These are phyloP conservation scores for Austrofundulus limnaeus DNA, from an alignment of 2,113 vertebrate species.

Conservation along the genomic window DNA sequence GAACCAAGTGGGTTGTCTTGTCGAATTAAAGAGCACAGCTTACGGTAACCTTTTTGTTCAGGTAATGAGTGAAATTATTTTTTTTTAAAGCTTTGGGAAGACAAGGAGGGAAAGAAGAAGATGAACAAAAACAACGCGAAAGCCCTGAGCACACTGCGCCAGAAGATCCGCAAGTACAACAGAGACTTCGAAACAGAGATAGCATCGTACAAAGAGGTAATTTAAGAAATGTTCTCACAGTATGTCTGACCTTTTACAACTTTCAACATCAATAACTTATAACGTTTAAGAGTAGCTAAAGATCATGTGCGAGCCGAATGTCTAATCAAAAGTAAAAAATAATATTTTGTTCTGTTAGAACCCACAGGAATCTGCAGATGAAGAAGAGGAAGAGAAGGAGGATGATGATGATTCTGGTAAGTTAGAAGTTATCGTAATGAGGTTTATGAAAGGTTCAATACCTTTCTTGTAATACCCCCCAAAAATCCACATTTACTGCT, in stretches of 20 bases:
- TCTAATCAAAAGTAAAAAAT: neutral
- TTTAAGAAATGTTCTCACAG: neutral
- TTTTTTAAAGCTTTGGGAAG: slow-evolving; percentile 85
- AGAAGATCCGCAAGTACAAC: slow-evolving; percentile 94
- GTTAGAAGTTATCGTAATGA: too few species aligned
- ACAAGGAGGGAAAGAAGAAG: slow-evolving; percentile 93
- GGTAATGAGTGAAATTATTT: neutral
- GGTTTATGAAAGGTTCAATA: too few species aligned
- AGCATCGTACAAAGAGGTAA: slow-evolving; percentile 85
- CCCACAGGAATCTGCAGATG: slow-evolving; percentile 88
- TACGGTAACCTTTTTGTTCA: neutral
- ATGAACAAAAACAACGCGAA: slow-evolving; percentile 96
- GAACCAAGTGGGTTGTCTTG: slow-evolving; percentile 81
- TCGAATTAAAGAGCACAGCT: neutral
- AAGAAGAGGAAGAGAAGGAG: slow-evolving; percentile 87
- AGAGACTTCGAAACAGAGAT: slow-evolving; percentile 87
- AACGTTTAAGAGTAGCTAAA: too few species aligned
- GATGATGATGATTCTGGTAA: slow-evolving; percentile 85
- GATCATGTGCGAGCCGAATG: too few species aligned
- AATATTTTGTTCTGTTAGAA: slow-evolving; percentile 74
- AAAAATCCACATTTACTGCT: neutral
- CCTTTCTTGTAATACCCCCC: too few species aligned
- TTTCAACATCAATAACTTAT: too few species aligned
- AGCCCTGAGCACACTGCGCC: slow-evolving; percentile 87
- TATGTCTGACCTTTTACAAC: neutral